Base-by-base conservation (phyloP, 2,113 vertebrate genomes). In the Cnemophilus loriae region DNA sequence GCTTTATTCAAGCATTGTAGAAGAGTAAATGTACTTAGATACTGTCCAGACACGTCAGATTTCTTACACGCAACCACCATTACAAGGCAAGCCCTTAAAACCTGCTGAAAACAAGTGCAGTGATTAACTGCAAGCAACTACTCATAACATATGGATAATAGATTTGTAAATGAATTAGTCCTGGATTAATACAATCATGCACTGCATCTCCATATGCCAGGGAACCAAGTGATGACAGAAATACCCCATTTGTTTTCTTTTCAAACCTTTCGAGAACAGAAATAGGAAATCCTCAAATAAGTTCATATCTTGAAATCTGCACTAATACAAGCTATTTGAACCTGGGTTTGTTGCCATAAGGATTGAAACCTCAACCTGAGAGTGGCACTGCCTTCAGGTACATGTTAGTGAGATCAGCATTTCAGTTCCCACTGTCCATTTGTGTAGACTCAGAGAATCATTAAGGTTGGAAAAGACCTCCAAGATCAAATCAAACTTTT, bases 31-130 rank as follows among this genome's bases (percentile, higher is more conserved):
- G 67, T 47, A 76, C 80, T 86, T 46, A 93, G 55, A 92, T 65
- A 61, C 23, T 53, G 49, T 49, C 50, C 79, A 94, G 94, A 96
- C 42, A 96, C 7, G 90, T 67, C 82, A 94, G 75, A 56, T 86
- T 94, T 94, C 87, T 95, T 91, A 82, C 46, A 50, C 1, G 14
- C 42, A 93, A 64, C 95, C 53, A 53, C 21, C n/a, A 24, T 37
- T 10, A 92, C 57, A 95, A 96, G 87, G 83, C 93, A 96, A 88
- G 39, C 83, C 89, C 71, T 97, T 92, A 84, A 86, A 81, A 91
- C 57, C 86, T 46, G 82, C 80, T 80, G 82, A 84, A 85, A 96
- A 91, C 91, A 81, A 80, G 87, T 42, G 86, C 63, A 85, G 81
- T 90, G 93, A 95, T 88, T 81, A 94, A 94, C 50, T 76, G 35